phyloP scores from a whole-genome alignment of 2,888 invertebrate genomes.

The Leptopilina syphax region DNA sequence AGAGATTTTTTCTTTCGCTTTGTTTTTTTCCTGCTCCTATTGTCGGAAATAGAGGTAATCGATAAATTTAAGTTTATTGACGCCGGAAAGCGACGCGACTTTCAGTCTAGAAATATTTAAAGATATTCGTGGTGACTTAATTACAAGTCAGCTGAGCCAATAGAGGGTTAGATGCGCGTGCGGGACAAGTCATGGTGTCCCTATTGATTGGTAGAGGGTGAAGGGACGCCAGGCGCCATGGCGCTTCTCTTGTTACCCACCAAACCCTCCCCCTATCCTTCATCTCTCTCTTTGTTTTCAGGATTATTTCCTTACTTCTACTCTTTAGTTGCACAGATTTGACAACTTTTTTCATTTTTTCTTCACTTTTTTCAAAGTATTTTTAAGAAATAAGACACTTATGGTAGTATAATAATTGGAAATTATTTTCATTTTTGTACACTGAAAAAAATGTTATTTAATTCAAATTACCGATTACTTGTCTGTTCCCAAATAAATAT shows the following conservation, averaged over 20 bases:
- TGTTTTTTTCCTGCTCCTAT: neutral
- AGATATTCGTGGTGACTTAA: slow-evolving; percentile 19
- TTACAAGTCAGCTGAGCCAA: slow-evolving; percentile 20
- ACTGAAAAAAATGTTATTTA: too few relatives aligned
- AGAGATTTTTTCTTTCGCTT: neutral
- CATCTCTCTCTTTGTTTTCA: too few relatives aligned
- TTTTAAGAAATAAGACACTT: too few relatives aligned
- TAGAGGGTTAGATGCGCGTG: slow-evolving; percentile 8
- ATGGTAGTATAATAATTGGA: too few relatives aligned
- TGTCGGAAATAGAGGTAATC: slow-evolving; percentile 1
- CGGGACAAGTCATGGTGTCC: slow-evolving; percentile 32
- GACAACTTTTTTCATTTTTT: too few relatives aligned
- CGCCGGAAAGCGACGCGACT: slow-evolving; percentile 9
- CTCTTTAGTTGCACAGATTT: too few relatives aligned
- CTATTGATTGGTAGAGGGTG: slow-evolving; percentile 27
- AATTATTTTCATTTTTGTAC: too few relatives aligned
- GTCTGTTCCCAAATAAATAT: too few relatives aligned
- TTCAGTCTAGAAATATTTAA: neutral
- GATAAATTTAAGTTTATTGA: slow-evolving; percentile 17
- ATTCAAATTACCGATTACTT: too few relatives aligned
- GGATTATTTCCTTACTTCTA: too few relatives aligned
- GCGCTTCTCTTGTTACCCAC: neutral
- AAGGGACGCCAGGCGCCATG: slow-evolving; percentile 24
- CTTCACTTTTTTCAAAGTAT: too few relatives aligned
- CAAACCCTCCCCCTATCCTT: too few relatives aligned